Evolutionary conservation across 2,113 vertebrate species (phyloP), one percentile per base, ranked within the genome.

Genomic region (Ctenodactylus gundi): DNA sequence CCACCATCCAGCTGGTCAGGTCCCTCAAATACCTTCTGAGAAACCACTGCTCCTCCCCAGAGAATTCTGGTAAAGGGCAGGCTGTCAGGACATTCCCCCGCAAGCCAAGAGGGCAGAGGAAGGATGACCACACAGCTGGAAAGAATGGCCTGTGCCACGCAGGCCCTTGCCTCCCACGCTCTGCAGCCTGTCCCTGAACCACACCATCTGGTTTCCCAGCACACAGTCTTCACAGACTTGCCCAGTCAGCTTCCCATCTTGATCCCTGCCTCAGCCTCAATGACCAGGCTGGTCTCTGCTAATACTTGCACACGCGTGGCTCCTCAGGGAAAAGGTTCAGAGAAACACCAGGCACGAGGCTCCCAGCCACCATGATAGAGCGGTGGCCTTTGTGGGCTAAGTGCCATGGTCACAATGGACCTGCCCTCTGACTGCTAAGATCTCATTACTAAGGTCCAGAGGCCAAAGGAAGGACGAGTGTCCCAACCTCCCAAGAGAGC

Each of bases 201-300:
- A 70, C n/a, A 58, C 58, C 2, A 15, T 41, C 75, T 36, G 46
- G 23, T 29, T 80, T 78, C 60, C 65, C 0, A 4, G 73, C 51
- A 36, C 25, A 3, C 3, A 6, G 55, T 77, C 67, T 81, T 76
- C 6, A 18, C 53, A 34, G 3, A 15, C 41, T 55, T 36, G 60
- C 39, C 88, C 39, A 58, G 49, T 27, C 39, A 6, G n/a, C n/a
- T n/a, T n/a, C n/a, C n/a, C n/a, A 12, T 41, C 77, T 65, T 0
- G 0, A 72, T 23, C 36, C 49, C 67, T 17, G 67, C 15, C 11
- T 65, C 0, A 0, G 34, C 65, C 60, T 10, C 0, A 11, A 34
- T 51, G 34, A 6, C 64, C 65, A 88, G 25, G 55, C 20, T 44
- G 12, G 51, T 58, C 75, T 83, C 53, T 46, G 25, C 4, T 39